Evolutionary conservation across 2,888 invertebrate species (phyloP).

Genomic region (Drosophila putrida): DNA sequence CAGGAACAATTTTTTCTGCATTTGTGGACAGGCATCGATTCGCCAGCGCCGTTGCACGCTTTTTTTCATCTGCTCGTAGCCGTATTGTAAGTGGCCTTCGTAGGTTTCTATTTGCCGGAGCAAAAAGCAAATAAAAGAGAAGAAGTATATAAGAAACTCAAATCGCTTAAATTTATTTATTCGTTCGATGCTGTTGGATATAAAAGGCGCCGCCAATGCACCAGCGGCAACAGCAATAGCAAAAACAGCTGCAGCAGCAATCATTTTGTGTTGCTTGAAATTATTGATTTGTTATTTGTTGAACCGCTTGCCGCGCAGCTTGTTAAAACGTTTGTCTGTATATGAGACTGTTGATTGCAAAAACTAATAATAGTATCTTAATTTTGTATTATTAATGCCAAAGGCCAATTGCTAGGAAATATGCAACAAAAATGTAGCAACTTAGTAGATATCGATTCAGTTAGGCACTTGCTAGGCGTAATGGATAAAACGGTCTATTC

Average conservation of each 20-base stretch:
- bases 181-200: slow-evolving; percentile 54
- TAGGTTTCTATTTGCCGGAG: slow-evolving; percentile 64
- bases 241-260: slow-evolving; percentile 46
- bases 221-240: slow-evolving; percentile 29
- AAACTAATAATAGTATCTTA: slow-evolving; percentile 70
- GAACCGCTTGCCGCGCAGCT: slow-evolving; percentile 55
- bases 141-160: slow-evolving; percentile 48
- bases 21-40: slow-evolving; percentile 44
- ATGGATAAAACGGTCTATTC: background rate
- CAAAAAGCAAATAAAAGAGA: slow-evolving; percentile 19
- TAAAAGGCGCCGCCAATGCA: slow-evolving; percentile 71
- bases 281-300: slow-evolving; percentile 76
- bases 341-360: slow-evolving; percentile 53
- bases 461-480: slow-evolving; percentile 1
- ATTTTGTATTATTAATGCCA: slow-evolving; percentile 64
- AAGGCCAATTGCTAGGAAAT: slow-evolving; percentile 41
- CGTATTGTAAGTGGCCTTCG: slow-evolving; percentile 66
- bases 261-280: slow-evolving; percentile 73
- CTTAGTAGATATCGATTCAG: slow-evolving; percentile 1
- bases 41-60: slow-evolving; percentile 42
- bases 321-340: slow-evolving; percentile 65
- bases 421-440: slow-evolving; percentile 23
- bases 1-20: slow-evolving; percentile 52
- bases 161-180: slow-evolving; percentile 75
- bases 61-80: slow-evolving; percentile 37